phyloP scores from a whole-genome alignment of 2,797 vertebrate genomes.

The Perodicticus potto region DNA sequence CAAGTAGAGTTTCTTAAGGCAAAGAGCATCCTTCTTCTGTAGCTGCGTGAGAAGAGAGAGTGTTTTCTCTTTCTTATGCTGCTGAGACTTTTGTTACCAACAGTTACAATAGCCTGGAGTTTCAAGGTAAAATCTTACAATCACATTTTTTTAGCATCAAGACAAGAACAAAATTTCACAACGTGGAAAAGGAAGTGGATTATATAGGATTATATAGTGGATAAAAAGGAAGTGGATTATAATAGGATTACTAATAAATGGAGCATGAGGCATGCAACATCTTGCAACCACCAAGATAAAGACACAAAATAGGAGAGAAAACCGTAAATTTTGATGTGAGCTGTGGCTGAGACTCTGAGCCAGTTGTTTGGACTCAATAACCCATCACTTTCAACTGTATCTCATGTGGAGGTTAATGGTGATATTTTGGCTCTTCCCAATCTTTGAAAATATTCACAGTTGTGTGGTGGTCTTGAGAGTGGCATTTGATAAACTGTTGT shows the following conservation, averaged over 20 bases:
- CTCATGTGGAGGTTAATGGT: not conserved
- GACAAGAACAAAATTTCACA: not conserved
- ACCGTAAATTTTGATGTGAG: not conserved
- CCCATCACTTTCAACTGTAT: not conserved
- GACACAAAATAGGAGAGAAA: not conserved
- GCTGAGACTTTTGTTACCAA: not conserved
- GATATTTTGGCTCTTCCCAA: not conserved
- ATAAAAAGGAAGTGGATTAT: too few relatives aligned
- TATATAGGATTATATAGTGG: too few relatives aligned
- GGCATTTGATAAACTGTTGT: not conserved
- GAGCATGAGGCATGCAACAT: not conserved
- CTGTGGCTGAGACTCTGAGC: not conserved
- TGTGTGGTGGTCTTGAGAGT: not conserved
- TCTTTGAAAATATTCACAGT: not conserved
- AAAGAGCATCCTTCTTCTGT: not conserved
- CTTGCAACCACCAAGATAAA: not conserved
- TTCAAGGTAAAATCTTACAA: not conserved
- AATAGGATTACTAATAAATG: not conserved
- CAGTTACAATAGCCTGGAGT: not conserved
- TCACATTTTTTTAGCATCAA: not conserved
- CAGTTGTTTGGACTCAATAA: not conserved
- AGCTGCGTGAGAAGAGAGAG: not conserved
- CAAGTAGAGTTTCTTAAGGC: not conserved
- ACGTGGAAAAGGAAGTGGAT: not conserved
- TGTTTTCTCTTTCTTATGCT: not conserved